Evolutionary conservation across 2,888 invertebrate species (phyloP), one percentile per base, ranked within the genome.

Genomic region (Drosophila barbarae): DNA sequence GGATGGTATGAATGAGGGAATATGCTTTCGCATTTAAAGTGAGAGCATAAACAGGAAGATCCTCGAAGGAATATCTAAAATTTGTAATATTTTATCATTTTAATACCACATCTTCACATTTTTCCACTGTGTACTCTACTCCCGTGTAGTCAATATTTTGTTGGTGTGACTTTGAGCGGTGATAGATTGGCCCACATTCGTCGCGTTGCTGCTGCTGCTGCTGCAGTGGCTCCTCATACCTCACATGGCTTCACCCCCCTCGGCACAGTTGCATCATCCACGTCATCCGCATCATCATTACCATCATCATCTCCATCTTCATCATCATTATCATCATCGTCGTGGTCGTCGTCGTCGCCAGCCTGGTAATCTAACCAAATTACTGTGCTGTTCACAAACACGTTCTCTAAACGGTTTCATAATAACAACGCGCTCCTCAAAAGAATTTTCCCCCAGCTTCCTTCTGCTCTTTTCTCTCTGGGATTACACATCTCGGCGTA

Each of bases 331-430:
- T 41, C 69, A 60, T 50, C 64, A 36, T 61, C 46, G 13, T 54
- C 46, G 18, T 71, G 67, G 46, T 50, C 63, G 75, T 61, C 65
- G 50, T 72, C 73, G 69, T 71, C 67, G 74, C 73, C 69, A 68
- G 73, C 51, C 60, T 70, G 77, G 84, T 84, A 81, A 81, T 85
- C 85, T 81, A 81, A 81, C 81, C 78, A 81, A 81, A 81, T 81
- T 81, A 81, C 81, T 85, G 72, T 85, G 81, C 81, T 81, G 81
- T 83, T 85, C 81, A 85, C 81, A 81, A 85, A 81, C 81, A 85
- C 81, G 81, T 81, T 81, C 85, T 81, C 81, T 81, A 81, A 81
- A 81, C 79, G 86, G 86, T 84, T 86, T 87, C 85, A 86, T 87
- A 85, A 85, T 86, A 85, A 87, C 85, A 82, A 77, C 77, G 74